Evolutionary conservation across 2,888 invertebrate species (phyloP), one percentile per base, ranked within the genome.

Genomic region (Sthenelais limicola): DNA sequence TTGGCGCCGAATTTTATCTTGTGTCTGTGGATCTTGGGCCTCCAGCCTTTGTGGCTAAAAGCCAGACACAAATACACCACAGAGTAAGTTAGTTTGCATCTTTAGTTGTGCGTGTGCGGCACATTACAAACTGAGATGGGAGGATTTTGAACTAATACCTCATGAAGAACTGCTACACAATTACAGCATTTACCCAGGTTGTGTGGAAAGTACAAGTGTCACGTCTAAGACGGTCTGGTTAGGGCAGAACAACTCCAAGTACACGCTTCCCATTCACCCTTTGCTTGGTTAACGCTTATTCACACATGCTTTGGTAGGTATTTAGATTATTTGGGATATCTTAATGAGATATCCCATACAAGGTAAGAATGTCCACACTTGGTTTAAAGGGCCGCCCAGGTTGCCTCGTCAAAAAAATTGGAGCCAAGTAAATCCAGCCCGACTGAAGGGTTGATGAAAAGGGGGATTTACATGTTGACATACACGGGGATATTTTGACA

Each of bases 101-200:
- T 62, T 62, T 62, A 62, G 62, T 62, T 62, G 62, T 62, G 62
- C 62, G 62, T 62, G 62, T 62, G 62, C 38, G 62, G 62, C 62
- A 62, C 62, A 62, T 62, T 62, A 62, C 38, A 62, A 62, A 62
- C 38, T 26, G 62, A 43, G 38, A 62, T 35, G 38, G 33, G 38
- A 21, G 24, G 62, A 62, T 62, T 24, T 28, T 21, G 18, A 24
- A 24, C 62, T 62, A 62, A 62, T 62, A 62, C 62, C 38, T 9
- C 21, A 9, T 43, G 38, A 21, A 21, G 28, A 26, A 43, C 38
- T 35, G 38, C 38, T n/a, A 7, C 38, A 35, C 62, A 33, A 38
- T 35, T 28, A 43, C 38, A 21, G 38, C 62, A 35, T 38, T 62
- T n/a, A 62, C n/a, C 35, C 15, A 26, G 33, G 33, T 21, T 43